Percentiles rank a stretch among this genome's conserved stretches.
Conservation (phyloP, 2,113 vertebrate genomes). For the Macquaria ambigua region DNA sequence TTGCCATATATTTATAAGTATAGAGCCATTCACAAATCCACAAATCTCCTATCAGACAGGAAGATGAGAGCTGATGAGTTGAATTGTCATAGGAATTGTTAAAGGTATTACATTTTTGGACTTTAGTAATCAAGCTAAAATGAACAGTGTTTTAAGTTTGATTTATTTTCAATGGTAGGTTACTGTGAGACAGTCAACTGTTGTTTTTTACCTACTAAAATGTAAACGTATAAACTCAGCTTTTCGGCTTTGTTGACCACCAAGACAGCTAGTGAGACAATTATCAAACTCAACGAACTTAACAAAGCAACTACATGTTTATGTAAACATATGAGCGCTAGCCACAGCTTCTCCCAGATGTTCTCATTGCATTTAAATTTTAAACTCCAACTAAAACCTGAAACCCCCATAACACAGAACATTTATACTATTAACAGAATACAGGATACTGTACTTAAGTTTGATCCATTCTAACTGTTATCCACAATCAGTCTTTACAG, state of each 20-base stretch:
- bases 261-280: background rate
- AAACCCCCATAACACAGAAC: background rate
- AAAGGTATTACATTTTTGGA: background rate
- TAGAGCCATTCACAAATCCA: background rate
- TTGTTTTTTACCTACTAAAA: background rate
- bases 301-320: background rate
- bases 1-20: too few species aligned
- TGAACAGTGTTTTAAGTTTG: background rate
- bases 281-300: background rate
- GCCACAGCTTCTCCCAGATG: too few species aligned
- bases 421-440: background rate
- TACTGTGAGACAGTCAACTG: background rate
- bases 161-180: background rate
- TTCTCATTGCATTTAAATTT: background rate
- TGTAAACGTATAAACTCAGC: background rate
- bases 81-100: background rate
- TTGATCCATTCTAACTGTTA: too few species aligned
- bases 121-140: background rate
- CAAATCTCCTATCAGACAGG: background rate
- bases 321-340: background rate
- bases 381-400: background rate
- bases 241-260: background rate
- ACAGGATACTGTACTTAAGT: too few species aligned
- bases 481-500: background rate
- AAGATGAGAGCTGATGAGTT: background rate